Percentiles rank a stretch among this genome's conserved stretches.
Evolutionary conservation across 2,888 invertebrate species (phyloP).

Genomic region (Monopis laevigella): DNA sequence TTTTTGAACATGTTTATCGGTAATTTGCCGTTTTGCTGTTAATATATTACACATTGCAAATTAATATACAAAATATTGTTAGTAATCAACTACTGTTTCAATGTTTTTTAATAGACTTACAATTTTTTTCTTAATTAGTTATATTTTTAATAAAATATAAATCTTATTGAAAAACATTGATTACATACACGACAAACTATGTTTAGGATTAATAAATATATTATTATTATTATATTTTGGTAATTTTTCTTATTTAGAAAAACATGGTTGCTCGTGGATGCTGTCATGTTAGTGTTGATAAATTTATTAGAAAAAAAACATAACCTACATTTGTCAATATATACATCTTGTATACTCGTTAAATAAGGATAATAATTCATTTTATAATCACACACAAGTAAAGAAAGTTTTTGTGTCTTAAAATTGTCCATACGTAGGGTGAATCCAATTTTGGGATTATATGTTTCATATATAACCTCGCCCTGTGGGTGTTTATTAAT

Average conservation of each 20-base stretch:
- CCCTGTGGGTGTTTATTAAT: constrained; percentile 45
- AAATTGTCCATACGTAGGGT: constrained; percentile 26
- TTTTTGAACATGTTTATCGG: too few species aligned
- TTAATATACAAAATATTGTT: constrained; percentile 10
- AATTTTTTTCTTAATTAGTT: constrained; percentile 6
- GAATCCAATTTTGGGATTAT: constrained; percentile 55
- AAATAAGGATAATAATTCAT: constrained; percentile 13
- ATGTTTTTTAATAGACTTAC: constrained; percentile 14
- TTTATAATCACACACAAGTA: constrained; percentile 1
- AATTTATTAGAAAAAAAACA: constrained; percentile 14
- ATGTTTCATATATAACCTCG: constrained; percentile 35
- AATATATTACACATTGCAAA: constrained; percentile 11
- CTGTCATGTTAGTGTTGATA: constrained; percentile 16
- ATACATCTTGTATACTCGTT: constrained; percentile 28
- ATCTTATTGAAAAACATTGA: constrained; percentile 25
- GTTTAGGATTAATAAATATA: constrained; percentile 5
- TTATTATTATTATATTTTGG: neutral
- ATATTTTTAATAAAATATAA: neutral
- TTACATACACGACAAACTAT: constrained; percentile 21
- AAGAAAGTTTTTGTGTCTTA: neutral
- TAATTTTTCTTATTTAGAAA: neutral
- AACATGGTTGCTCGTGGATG: constrained; percentile 29
- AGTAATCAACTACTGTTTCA: neutral
- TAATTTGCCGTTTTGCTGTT: constrained; percentile 6
- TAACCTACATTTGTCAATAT: constrained; percentile 56